Conservation (phyloP, 2,888 invertebrate genomes). For the Choristoneura rosaceana region DNA sequence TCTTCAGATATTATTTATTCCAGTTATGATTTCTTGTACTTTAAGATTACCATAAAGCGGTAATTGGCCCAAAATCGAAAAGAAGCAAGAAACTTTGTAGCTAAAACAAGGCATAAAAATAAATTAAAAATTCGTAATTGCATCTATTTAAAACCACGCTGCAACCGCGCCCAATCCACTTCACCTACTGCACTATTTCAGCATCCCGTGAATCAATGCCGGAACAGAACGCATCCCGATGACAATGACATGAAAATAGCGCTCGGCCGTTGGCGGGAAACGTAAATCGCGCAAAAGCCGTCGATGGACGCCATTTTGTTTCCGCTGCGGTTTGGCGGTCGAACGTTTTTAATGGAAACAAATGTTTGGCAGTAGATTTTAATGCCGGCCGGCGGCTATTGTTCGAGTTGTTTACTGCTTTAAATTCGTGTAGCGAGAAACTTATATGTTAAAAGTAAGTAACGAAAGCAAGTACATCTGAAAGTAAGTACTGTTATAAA, state of each 20-base stretch:
- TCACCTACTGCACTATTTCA: slow-evolving; percentile 11
- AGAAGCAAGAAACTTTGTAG: background rate
- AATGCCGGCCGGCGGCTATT: slow-evolving; percentile 20
- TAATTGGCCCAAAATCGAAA: background rate
- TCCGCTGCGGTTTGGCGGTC: slow-evolving; percentile 55
- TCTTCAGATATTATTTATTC: no score
- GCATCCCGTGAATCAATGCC: slow-evolving; percentile 63
- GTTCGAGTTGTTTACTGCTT: slow-evolving; percentile 5
- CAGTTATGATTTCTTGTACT: no score
- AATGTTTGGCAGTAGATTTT: slow-evolving; percentile 28
- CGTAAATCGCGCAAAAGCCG: slow-evolving; percentile 56
- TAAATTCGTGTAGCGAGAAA: background rate
- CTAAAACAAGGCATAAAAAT: background rate
- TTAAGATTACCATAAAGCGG: no score
- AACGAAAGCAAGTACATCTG: background rate
- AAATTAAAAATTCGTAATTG: background rate
- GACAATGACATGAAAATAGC: slow-evolving; percentile 59
- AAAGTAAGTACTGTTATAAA: no score
- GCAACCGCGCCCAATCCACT: background rate
- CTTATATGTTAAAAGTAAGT: background rate
- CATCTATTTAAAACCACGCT: background rate
- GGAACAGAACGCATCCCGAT: slow-evolving; percentile 51
- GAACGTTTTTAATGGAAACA: slow-evolving; percentile 43
- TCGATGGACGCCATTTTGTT: slow-evolving; percentile 54
- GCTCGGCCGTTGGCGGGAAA: slow-evolving; percentile 61